Percentiles rank a stretch among this genome's conserved stretches.
phyloP scores from a whole-genome alignment of 2,888 invertebrate genomes.

The Chrysolina oricalcia region DNA sequence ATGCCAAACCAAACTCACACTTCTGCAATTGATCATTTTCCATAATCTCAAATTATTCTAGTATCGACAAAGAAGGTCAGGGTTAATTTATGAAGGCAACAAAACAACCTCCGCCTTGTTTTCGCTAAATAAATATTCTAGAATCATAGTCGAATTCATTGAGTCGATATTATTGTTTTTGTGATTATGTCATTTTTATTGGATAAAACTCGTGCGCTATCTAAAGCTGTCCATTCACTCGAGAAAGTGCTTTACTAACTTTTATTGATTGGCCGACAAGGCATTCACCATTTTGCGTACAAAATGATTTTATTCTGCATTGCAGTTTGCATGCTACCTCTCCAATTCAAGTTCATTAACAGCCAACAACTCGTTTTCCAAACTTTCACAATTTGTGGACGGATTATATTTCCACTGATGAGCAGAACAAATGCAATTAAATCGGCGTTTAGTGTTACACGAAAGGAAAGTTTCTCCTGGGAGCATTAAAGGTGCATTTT shows the following conservation, averaged over 20 bases:
- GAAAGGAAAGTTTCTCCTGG: neutral
- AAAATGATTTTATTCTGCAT: too few relatives aligned
- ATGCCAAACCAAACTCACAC: too few relatives aligned
- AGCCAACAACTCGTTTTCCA: neutral
- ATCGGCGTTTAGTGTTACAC: neutral
- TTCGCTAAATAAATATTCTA: neutral
- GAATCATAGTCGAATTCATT: neutral
- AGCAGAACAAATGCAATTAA: conserved; percentile 10
- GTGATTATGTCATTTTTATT: neutral
- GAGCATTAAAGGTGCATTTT: neutral
- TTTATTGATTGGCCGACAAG: neutral
- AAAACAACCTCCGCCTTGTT: neutral
- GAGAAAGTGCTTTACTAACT: neutral
- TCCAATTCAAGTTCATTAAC: conserved; percentile 7
- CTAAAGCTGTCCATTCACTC: neutral
- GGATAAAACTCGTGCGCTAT: too few relatives aligned
- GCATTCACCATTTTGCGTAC: neutral
- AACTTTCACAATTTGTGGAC: conserved; percentile 1
- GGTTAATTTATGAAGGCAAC: neutral
- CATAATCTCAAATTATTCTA: neutral
- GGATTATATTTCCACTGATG: neutral
- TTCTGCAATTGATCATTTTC: too few relatives aligned
- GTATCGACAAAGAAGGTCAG: neutral
- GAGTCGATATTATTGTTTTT: neutral
- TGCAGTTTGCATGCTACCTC: neutral